Evolutionary conservation across 2,113 vertebrate genomes (phyloP).

Genomic region (Ophiodon elongatus): DNA sequence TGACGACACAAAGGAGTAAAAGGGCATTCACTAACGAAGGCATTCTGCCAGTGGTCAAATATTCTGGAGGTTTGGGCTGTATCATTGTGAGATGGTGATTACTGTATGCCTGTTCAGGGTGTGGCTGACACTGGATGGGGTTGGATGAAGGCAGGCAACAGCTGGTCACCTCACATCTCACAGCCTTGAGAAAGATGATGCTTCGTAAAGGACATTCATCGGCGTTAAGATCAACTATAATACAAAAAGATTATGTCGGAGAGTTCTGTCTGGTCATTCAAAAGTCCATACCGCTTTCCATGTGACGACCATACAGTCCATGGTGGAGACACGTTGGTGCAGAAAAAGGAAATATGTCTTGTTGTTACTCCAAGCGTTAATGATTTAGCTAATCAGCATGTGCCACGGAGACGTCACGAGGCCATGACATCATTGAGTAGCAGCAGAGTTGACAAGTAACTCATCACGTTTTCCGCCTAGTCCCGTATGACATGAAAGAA

Average conservation of each 20-base stretch:
- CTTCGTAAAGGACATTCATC: slow-evolving; percentile 71
- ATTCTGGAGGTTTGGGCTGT: slow-evolving; percentile 36
- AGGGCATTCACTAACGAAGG: slow-evolving; percentile 50
- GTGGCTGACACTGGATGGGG: slow-evolving; percentile 22
- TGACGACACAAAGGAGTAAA: slow-evolving; percentile 62
- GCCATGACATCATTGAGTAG: slow-evolving; percentile 54
- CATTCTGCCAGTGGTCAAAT: slow-evolving; percentile 47
- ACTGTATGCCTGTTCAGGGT: slow-evolving; percentile 28
- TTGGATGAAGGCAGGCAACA: slow-evolving; percentile 34
- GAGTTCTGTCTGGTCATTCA: slow-evolving; percentile 28
- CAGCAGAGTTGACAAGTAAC: slow-evolving; percentile 64
- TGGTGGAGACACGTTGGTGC: slow-evolving; percentile 39
- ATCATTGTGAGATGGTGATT: slow-evolving; percentile 31
- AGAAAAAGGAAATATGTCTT: slow-evolving; percentile 29
- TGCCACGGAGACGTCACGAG: slow-evolving; percentile 43
- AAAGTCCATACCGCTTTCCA: slow-evolving; percentile 35
- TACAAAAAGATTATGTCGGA: slow-evolving; percentile 70
- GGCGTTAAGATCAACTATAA: slow-evolving; percentile 66
- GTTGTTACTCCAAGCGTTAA: slow-evolving; percentile 29
- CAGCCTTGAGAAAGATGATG: slow-evolving; percentile 40
- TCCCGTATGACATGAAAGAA: slow-evolving; percentile 47
- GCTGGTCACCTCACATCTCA: slow-evolving; percentile 28
- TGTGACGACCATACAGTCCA: slow-evolving; percentile 14
- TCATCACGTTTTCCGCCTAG: slow-evolving; percentile 29
- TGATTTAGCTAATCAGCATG: slow-evolving; percentile 37